Base-by-base conservation (phyloP, 2,113 vertebrate species). In the Chlamydotis undulata region DNA sequence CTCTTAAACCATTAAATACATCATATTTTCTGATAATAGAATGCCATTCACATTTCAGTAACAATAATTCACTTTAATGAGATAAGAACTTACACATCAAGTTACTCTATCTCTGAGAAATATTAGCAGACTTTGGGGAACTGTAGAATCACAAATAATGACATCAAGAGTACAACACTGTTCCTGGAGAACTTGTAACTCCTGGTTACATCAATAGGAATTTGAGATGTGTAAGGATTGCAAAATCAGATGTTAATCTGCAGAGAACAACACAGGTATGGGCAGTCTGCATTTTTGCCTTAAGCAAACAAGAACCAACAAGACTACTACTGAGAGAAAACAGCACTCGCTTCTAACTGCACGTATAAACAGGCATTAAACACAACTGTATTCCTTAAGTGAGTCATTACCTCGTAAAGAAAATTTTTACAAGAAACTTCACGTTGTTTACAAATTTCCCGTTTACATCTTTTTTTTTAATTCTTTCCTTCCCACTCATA, bases 251-350 rank as follows among this genome's bases (percentile, higher is more conserved):
- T 92, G 80, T 80, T 96, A 90, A 97, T 95, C 92, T 97, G 94
- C 41, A 47, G 95, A 9, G 14, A 96, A 88, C 45, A 35, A 77
- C 91, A 65, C 84, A 87, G 94, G 87, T 88, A 96, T 68, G 93
- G 87, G 83, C 93, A 96, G 95, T 94, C 96, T 94, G 94, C 97
- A 96, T 94, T 95, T 95, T n/a, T 97, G 87, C 96, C 93, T 76
- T 93, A 91, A 91, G 94, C 96, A 96, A 97, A 97, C 95, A 96
- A 97, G 97, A 90, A 94, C 71, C 89, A 96, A 95, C 96, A 89
- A 96, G 96, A 95, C 95, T 90, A 70, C 73, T 96, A 96, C 94
- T 61, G 87, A 92, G 69, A 96, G 95, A 96, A 94, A 97, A 78
- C 89, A 93, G 94, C 73, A 37, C 61, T 59, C 49, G 79, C 70